phyloP scores from a whole-genome alignment of 2,113 vertebrate species.

The Litocranius walleri region DNA sequence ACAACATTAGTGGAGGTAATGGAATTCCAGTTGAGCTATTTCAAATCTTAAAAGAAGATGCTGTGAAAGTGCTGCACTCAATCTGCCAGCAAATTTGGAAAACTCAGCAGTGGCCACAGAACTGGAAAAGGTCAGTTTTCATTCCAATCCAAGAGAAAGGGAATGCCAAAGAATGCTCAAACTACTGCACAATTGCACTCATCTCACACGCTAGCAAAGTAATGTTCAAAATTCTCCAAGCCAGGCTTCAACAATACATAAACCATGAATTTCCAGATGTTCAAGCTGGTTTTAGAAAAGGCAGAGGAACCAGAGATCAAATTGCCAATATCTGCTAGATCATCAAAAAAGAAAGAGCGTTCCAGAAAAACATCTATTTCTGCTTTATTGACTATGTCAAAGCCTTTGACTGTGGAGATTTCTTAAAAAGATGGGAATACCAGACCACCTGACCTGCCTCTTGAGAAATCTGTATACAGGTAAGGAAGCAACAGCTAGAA shows the following conservation, averaged over 20 bases:
- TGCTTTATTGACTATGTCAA: neutral
- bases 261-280: neutral
- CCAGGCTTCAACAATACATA: neutral
- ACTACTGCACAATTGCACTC: neutral
- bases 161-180: neutral
- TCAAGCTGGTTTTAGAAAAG: neutral
- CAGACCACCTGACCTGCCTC: neutral
- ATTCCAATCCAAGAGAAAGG: neutral
- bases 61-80: neutral
- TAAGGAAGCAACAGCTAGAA: neutral
- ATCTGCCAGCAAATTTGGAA: neutral
- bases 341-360: neutral
- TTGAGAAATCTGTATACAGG: neutral
- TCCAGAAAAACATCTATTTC: neutral
- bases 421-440: neutral
- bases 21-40: neutral
- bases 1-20: neutral
- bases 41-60: neutral
- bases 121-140: neutral
- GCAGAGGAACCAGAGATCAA: neutral
- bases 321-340: accelerated
- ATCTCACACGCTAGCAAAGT: neutral
- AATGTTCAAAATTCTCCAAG: neutral
- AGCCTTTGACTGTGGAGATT: neutral
- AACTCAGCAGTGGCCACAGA: neutral